Conservation (phyloP, 2,888 invertebrate species). For the Chesias legatella region DNA sequence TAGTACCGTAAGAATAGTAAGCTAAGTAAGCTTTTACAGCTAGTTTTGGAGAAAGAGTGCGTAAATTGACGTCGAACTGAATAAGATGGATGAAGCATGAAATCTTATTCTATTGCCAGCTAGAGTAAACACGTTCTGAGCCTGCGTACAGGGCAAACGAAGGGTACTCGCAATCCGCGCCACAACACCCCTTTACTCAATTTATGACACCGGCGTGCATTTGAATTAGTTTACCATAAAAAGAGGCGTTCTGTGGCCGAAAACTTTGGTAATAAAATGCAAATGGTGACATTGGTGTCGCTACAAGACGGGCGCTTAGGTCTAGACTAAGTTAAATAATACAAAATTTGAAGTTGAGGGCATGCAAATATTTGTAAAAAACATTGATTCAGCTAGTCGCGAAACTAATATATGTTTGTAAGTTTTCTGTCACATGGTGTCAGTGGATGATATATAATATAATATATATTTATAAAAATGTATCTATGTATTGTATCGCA, state of each 20-base stretch:
- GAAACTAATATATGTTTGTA: too few relatives aligned
- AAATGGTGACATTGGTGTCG: constrained; percentile 68
- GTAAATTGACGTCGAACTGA: too few relatives aligned
- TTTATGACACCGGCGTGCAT: constrained; percentile 73
- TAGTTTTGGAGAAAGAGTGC: too few relatives aligned
- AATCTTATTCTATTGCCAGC: neutral
- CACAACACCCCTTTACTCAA: constrained; percentile 67
- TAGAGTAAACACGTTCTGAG: constrained; percentile 15
- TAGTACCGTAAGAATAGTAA: too few relatives aligned
- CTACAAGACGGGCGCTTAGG: constrained; percentile 36
- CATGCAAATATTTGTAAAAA: neutral
- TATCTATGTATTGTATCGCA: too few relatives aligned
- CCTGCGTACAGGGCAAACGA: constrained; percentile 21
- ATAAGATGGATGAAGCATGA: too few relatives aligned
- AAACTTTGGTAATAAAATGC: constrained; percentile 78
- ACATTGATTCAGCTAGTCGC: too few relatives aligned
- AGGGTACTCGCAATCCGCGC: constrained; percentile 47
- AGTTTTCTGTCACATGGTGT: too few relatives aligned
- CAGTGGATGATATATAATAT: too few relatives aligned
- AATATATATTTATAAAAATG: too few relatives aligned
- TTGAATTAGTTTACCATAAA: constrained; percentile 78
- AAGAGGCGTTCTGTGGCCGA: constrained; percentile 71
- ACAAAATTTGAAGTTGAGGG: constrained; percentile 16
- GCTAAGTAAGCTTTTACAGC: too few relatives aligned
- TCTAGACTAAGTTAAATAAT: constrained; percentile 29